Base-by-base conservation (phyloP, 2,888 invertebrate species). In the Sylvicola cinctus region DNA sequence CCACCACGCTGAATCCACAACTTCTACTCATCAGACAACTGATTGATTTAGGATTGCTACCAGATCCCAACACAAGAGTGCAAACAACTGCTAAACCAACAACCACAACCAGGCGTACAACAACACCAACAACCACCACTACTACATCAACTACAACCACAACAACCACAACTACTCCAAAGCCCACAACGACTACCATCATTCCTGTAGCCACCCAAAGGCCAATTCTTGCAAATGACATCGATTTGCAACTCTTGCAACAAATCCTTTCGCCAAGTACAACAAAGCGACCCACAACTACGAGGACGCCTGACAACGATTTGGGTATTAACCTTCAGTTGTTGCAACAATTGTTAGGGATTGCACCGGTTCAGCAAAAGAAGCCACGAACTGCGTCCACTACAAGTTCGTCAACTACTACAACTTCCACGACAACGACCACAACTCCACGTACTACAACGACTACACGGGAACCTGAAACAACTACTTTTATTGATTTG, bases 401-500 rank as follows among this genome's bases (percentile, higher is more conserved):
- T 28, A 11, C 29, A 16, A 28, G 26, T 26, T 26, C 23, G n/a
- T 2, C 30, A 30, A 38, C 41, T 23, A 36, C 40, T 10, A 38
- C 41, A 15, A 37, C 40, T 16, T n/a, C 35, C 32, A 44, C 62
- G 40, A 60, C 60, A 35, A 51, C 58, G 17, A 57, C 59, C 3
- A 35, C 36, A 40, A 49, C 54, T 34, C 38, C 45, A 12, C 48
- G 50, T 39, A 54, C 51, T 39, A 45, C 48, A 23, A 42, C 45
- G 29, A 46, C 50, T 37, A 46, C 50, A 13, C 60, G 55, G 42
- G 59, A 60, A 43, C 45, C 55, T 4, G 28, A 28, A 28, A 28
- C 28, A 28, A 28, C 28, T 28, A 5, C 28, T 6, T 20, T 20
- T 8, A 20, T 20, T 20, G 20, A 20, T 20, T 20, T 20, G 20